Evolutionary conservation across 2,797 vertebrate species (phyloP).

Genomic region (Phyllotis vaccarum): DNA sequence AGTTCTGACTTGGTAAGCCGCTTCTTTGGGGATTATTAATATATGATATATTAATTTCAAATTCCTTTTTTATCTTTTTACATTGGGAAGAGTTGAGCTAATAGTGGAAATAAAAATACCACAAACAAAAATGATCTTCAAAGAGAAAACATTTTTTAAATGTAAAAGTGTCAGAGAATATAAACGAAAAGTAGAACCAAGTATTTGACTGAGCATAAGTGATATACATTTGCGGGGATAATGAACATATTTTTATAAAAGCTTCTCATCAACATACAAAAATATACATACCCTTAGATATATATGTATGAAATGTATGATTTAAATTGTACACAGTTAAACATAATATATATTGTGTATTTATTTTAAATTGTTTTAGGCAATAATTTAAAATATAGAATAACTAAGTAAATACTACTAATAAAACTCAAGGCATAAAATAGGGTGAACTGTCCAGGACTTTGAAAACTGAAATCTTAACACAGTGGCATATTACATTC

Average conservation of each 20-base stretch:
- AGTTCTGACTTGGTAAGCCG: slow-evolving; percentile 88
- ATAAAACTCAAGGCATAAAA: neutral
- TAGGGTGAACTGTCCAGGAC: neutral
- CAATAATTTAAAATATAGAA: slow-evolving; percentile 45
- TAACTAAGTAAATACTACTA: slow-evolving; percentile 15
- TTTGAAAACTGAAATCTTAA: neutral
- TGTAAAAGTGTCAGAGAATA: neutral
- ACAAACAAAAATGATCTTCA: neutral
- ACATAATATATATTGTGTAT: neutral
- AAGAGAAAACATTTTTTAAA: neutral
- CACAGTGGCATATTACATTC: neutral
- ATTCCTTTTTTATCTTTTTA: neutral
- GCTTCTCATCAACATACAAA: neutral
- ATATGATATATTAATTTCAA: neutral
- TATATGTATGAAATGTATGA: neutral
- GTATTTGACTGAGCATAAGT: neutral
- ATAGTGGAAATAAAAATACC: neutral
- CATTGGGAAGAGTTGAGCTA: neutral
- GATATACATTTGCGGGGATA: neutral
- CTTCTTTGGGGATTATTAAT: slow-evolving; percentile 3
- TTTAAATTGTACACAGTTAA: neutral
- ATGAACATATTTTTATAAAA: neutral
- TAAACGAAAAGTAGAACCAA: slow-evolving; percentile 5
- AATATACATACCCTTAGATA: neutral
- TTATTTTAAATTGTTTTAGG: neutral